Evolutionary conservation across 2,888 invertebrate genomes (phyloP).

Genomic region (Chalcis sispes): DNA sequence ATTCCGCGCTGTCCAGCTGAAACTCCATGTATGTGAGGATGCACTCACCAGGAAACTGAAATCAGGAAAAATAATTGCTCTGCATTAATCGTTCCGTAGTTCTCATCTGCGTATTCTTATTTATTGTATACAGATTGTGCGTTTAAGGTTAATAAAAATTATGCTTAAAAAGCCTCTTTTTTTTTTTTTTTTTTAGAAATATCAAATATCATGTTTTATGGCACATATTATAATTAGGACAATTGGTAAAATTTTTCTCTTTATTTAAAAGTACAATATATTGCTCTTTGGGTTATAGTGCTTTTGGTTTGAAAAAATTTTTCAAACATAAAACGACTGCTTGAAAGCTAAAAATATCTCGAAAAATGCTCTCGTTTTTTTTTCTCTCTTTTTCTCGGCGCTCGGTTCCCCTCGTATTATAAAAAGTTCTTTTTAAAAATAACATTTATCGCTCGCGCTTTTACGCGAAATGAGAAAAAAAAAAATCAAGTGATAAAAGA

Average conservation of each 20-base stretch:
- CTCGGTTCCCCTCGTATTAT: not conserved
- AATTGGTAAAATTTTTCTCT: too few species aligned
- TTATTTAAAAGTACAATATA: too few species aligned
- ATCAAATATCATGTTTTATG: too few species aligned
- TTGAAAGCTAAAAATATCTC: slow-evolving; percentile 18
- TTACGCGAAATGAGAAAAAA: not conserved
- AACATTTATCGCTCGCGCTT: slow-evolving; percentile 1
- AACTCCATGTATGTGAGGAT: slow-evolving; percentile 98
- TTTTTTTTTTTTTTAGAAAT: too few species aligned
- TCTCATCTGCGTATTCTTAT: too few species aligned
- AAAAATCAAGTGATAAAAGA: too few species aligned
- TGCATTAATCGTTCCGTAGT: not conserved
- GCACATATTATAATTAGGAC: too few species aligned
- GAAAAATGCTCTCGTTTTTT: too few species aligned
- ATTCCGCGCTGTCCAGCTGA: slow-evolving; percentile 98
- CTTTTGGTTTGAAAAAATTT: slow-evolving; percentile 11
- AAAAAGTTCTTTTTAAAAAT: slow-evolving; percentile 16
- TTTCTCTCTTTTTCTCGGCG: not conserved
- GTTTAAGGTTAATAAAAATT: too few species aligned
- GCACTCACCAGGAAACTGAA: slow-evolving; percentile 90
- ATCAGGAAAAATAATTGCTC: slow-evolving; percentile 69
- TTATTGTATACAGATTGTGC: too few species aligned
- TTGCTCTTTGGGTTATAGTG: too few species aligned
- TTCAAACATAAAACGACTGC: not conserved
- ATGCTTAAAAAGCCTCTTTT: too few species aligned